phyloP scores from a whole-genome alignment of 2,113 vertebrate species.

The Heterotis niloticus region DNA sequence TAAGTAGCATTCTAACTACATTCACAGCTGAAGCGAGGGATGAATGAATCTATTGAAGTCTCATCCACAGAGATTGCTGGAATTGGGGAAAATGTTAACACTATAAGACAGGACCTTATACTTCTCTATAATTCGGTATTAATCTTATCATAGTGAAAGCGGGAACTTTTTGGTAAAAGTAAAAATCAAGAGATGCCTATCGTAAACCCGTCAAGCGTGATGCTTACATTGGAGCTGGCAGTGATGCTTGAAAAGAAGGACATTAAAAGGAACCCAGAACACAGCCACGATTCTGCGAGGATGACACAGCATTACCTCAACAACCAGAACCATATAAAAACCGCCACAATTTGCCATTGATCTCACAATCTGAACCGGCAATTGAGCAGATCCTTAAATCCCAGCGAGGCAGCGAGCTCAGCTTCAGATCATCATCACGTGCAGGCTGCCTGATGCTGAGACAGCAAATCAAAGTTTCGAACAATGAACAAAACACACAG shows the following conservation, averaged over 20 bases:
- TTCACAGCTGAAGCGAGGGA: neutral
- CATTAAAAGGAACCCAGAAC: neutral
- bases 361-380: neutral
- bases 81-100: constrained; percentile 36
- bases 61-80: constrained; percentile 42
- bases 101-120: constrained; percentile 46
- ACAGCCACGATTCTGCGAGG: neutral
- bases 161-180: constrained; percentile 34
- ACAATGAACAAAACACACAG: too few relatives aligned
- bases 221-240: too few relatives aligned
- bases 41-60: constrained; percentile 33
- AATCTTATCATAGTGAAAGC: constrained; percentile 44
- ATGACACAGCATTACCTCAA: neutral
- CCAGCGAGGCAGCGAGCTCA: neutral
- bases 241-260: too few relatives aligned
- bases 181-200: neutral
- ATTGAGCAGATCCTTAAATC: neutral
- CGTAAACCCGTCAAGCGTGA: neutral
- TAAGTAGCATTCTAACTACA: constrained; percentile 26
- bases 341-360: neutral
- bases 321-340: neutral
- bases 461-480: too few relatives aligned
- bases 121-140: constrained; percentile 44
- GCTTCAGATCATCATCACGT: too few relatives aligned
- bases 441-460: too few relatives aligned